Percentiles rank a stretch among this genome's conserved stretches.
These are phyloP conservation scores for Copsychus sechellarum DNA, from an alignment of 2,113 vertebrate genomes.

Conservation along the genomic window DNA sequence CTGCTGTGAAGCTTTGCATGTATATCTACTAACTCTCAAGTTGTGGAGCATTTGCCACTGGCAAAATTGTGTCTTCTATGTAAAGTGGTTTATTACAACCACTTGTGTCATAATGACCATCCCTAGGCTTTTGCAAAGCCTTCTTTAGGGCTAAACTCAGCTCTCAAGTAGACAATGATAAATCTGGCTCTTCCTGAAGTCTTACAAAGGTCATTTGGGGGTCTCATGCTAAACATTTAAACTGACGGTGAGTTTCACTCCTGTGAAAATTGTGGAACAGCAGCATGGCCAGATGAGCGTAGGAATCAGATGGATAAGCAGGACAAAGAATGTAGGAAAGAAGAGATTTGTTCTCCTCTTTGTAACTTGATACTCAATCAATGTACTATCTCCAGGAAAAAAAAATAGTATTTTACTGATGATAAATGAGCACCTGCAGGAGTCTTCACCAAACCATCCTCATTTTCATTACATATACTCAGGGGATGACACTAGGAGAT, in stretches of 20 bases:
- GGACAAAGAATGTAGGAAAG: not conserved
- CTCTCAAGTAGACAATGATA: not conserved
- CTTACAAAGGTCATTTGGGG: rapidly evolving
- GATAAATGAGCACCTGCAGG: not conserved
- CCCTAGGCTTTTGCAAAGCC: not conserved
- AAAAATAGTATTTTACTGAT: not conserved
- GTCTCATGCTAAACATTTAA: not conserved
- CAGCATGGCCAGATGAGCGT: not conserved
- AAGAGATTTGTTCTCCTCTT: not conserved
- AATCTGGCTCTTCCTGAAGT: not conserved
- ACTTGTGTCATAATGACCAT: not conserved
- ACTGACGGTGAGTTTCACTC: not conserved
- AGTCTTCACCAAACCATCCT: not conserved
- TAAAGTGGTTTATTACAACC: not conserved
- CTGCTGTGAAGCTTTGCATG: not conserved
- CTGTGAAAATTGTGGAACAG: not conserved
- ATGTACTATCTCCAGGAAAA: not conserved
- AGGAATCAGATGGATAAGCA: not conserved
- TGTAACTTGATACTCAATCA: not conserved
- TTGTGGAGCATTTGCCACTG: not conserved
- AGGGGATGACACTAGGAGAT: not conserved
- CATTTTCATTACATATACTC: not conserved
- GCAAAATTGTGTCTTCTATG: not conserved
- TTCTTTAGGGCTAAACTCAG: not conserved
- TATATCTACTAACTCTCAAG: not conserved